Evolutionary conservation across 2,113 vertebrate genomes (phyloP).

Genomic region (Myiozetetes cayanensis): DNA sequence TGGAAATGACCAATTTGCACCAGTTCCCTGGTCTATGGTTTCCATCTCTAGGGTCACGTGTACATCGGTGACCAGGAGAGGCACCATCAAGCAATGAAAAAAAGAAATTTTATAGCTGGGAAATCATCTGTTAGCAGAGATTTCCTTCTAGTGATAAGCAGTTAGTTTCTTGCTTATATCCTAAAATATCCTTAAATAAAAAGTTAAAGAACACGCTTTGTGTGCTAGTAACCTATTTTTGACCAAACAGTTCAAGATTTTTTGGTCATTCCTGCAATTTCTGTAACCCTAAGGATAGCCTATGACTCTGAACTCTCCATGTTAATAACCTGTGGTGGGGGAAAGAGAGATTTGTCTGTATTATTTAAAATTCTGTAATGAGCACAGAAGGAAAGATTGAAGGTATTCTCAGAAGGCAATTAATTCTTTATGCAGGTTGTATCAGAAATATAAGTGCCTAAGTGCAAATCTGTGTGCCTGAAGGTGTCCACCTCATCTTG

Average conservation of each 20-base stretch:
- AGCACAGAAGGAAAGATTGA: background rate
- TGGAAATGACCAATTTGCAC: background rate
- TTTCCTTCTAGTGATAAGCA: background rate
- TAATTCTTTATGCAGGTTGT: background rate
- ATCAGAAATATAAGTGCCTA: background rate
- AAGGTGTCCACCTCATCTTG: background rate
- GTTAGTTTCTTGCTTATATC: background rate
- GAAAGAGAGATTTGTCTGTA: background rate
- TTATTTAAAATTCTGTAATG: background rate
- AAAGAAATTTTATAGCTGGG: background rate
- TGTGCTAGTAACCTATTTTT: background rate
- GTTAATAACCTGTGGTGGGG: background rate
- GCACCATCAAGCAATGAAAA: background rate
- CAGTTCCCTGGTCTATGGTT: background rate
- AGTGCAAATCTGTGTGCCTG: background rate
- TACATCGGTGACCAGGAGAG: background rate
- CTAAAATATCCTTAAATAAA: background rate
- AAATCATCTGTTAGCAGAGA: background rate
- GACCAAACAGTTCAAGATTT: accelerated
- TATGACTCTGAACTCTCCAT: background rate
- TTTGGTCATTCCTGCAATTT: background rate
- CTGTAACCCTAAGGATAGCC: background rate
- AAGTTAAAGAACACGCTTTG: background rate
- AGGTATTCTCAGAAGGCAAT: background rate
- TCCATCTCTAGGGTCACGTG: background rate